phyloP scores from a whole-genome alignment of 2,888 invertebrate genomes.

The Globia sparganii region DNA sequence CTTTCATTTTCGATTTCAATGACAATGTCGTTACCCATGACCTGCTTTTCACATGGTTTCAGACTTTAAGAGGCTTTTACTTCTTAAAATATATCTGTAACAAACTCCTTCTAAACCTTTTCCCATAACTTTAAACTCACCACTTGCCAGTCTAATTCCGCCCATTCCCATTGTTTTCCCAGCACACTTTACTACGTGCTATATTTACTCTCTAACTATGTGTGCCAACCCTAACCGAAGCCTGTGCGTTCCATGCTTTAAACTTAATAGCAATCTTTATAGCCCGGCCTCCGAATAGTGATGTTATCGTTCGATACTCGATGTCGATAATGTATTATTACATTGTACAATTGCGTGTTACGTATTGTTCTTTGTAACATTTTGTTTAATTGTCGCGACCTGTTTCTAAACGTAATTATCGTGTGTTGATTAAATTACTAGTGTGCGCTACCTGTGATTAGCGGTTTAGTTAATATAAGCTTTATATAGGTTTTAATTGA shows the following conservation, averaged over 20 bases:
- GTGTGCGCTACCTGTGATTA: constrained; percentile 38
- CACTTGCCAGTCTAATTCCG: constrained; percentile 23
- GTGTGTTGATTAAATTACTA: constrained; percentile 54
- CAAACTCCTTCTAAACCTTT: not conserved
- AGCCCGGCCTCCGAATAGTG: constrained; percentile 82
- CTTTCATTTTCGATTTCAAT: not conserved
- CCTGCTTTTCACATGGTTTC: not conserved
- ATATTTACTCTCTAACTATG: constrained; percentile 50
- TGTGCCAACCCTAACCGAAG: constrained; percentile 61
- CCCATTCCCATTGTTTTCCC: constrained; percentile 52
- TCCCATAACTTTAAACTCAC: constrained; percentile 2
- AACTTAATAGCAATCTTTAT: constrained; percentile 90
- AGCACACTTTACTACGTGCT: constrained; percentile 41
- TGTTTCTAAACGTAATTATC: constrained; percentile 49
- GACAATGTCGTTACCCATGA: not conserved
- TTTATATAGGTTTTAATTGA: constrained; percentile 23
- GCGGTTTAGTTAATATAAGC: constrained; percentile 24
- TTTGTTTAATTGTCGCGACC: constrained; percentile 59
- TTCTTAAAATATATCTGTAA: not conserved
- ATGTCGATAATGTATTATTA: constrained; percentile 83
- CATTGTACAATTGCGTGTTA: constrained; percentile 73
- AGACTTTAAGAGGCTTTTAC: not conserved
- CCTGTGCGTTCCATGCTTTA: constrained; percentile 81
- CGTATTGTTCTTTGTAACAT: constrained; percentile 66
- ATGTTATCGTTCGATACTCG: constrained; percentile 81